Evolutionary conservation across 2,888 invertebrate genomes (phyloP), one percentile per base, ranked within the genome.

Genomic region (Ormyrus pomaceus): DNA sequence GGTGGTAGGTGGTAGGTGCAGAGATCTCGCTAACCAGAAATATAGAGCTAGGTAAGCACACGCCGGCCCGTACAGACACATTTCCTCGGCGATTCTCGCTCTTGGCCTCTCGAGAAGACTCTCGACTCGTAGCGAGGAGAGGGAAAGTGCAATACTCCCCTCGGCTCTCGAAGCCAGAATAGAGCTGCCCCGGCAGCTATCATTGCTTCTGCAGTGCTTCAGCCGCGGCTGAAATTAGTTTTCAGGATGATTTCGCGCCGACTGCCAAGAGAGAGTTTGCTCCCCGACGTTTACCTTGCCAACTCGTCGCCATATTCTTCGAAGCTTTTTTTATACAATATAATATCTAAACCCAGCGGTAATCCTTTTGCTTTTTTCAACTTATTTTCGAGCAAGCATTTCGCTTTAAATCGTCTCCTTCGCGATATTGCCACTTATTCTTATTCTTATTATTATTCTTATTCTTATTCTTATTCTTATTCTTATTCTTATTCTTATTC

Each of bases 171-270:
- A 34, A 34, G 34, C 34, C 34, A 34, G 34, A 34, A 34, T 34
- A 34, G 34, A 34, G 34, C 34, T 34, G 34, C 34, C 34, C 34
- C 6, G 0, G n/a, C 4, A 46, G 55, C 46, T 83, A 82, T 83
- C 84, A 78, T 81, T 82, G 80, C 34, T 82, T 82, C 79, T 81
- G 45, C 51, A 19, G 51, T 7, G 70, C 77, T 51, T 79, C 76
- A 77, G 70, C 46, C 66, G 34, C 34, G 53, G 66, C 68, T 82
- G 82, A 84, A 85, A 85, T 86, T 86, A 86, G 84, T 84, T 85
- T 85, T 80, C 83, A 77, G 76, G 82, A 84, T 86, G 83, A 84
- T 84, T 84, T 84, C 76, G 79, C 82, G 74, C 68, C 11, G 11
- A 10, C n/a, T 7, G 58, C 11, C 58, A 58, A 56, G 56, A 56